Base-by-base conservation (phyloP, 2,113 vertebrate genomes). In the Lagenorhynchus albirostris region DNA sequence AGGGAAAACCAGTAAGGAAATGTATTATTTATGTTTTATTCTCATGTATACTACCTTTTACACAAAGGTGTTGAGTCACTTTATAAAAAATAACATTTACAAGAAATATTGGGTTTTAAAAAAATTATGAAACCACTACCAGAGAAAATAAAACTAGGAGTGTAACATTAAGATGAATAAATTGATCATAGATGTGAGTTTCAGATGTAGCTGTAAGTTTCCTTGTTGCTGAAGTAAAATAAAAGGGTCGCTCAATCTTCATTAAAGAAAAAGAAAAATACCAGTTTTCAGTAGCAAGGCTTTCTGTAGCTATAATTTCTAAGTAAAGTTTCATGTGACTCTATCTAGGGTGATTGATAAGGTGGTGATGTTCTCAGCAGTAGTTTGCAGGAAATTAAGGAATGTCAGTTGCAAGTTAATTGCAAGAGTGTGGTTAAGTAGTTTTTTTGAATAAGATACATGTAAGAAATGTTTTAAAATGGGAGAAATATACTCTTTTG, bases 401-500 rank as follows among this genome's bases (percentile, higher is more conserved):
- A 91, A 83, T 36, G 31, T 65, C 29, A 53, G 9, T 92, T 86
- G 38, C 18, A 58, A 62, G 6, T 63, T 12, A 53, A 12, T 95
- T 84, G 17, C 20, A 81, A 81, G 58, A 65, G 6, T 68, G 23
- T 67, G 44, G n/a, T 50, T 89, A 62, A 83, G 25, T 36, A 65
- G 76, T 31, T 84, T 80, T 62, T n/a, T 92, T 70, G 0, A 85
- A 62, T 63, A 81, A 74, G 23, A 47, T 81, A 55, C 17, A 63
- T 53, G 2, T 80, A 97, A 87, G 80, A 67, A 91, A 55, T 91
- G 62, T 76, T 23, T 53, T 92, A 77, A 85, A 92, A n/a, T 82
- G 79, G 10, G 18, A 14, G 63, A 90, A 86, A 60, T 62, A 53
- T 29, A n/a, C 7, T 18, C 44, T 81, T 29, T 80, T 33, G 13